Evolutionary conservation across 2,113 vertebrate species (phyloP), one percentile per base, ranked within the genome.

Genomic region (Paratilapia polleni): DNA sequence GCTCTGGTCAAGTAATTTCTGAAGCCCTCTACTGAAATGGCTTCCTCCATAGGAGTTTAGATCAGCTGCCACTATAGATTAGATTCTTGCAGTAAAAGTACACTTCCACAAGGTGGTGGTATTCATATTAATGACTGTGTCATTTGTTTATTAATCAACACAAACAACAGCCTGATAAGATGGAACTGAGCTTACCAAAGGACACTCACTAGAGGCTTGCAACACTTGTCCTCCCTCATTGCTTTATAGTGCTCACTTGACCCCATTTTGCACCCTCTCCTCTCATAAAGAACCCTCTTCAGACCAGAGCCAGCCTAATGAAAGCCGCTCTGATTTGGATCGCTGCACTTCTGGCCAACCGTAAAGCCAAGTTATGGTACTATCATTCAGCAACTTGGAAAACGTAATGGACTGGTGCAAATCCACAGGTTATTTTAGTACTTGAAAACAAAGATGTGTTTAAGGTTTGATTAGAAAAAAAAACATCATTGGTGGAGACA

Each of bases 61-160:
- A 34, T 76, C 7, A 77, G 22, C 24, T 34, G 5, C 20, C 3
- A 5, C 52, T 14, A 31, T 8, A 19, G 5, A 64, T 62, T n/a
- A 38, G 8, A 83, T 62, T 64, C 5, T 19, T 91, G 87, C 47
- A 92, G 70, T 85, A 20, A 77, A 84, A 66, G 28, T 5, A 56
- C 22, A 49, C 81, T 56, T 86, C 85, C 92, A 92, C 87, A 82
- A 91, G 93, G 62, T 58, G 89, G 80, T 62, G 81, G 15, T 56
- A 68, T 79, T 77, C 14, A 78, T 70, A 88, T 80, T 60, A 90
- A 76, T 87, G 19, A 63, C 57, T 58, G 19, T 2, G 34, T 61
- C n/a, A 31, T n/a, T 57, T 64, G 28, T 82, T 84, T 80, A 28
- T 76, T 60, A 73, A 41, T 41, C 28, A 84, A 78, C 68, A 77